Percentiles rank a stretch among this genome's conserved stretches.
phyloP scores from a whole-genome alignment of 2,888 invertebrate genomes.

The Drosophila barbarae region DNA sequence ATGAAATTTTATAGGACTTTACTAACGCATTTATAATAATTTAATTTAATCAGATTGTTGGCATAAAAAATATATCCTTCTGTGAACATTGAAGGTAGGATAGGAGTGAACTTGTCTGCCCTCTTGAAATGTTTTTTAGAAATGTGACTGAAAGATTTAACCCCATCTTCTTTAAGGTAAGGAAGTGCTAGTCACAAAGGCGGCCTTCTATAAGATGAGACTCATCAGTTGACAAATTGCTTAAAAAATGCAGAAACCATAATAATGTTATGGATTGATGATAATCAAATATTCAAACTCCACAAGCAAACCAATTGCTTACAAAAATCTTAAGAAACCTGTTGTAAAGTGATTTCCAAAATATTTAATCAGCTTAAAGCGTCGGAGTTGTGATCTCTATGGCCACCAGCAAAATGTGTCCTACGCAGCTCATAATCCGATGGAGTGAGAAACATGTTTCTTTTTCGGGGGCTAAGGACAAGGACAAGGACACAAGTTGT shows the following conservation, averaged over 20 bases:
- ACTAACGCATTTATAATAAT: too few relatives aligned
- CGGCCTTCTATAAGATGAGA: too few relatives aligned
- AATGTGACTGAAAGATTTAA: neutral
- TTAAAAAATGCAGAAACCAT: neutral
- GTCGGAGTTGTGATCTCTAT: constrained; percentile 6
- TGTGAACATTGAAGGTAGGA: neutral
- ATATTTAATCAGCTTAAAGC: constrained; percentile 8
- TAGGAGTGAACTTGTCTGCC: neutral
- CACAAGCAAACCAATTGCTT: too few relatives aligned
- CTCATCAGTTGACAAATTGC: neutral
- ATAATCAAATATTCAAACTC: neutral
- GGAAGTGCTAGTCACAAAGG: neutral
- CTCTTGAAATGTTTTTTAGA: neutral
- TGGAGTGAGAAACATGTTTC: constrained; percentile 11
- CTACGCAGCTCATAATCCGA: constrained; percentile 31
- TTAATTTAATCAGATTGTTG: too few relatives aligned
- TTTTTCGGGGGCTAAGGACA: constrained; percentile 14
- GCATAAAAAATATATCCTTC: neutral
- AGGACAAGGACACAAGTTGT: constrained; percentile 42
- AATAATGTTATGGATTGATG: neutral
- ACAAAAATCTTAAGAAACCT: neutral
- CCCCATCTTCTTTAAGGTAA: neutral
- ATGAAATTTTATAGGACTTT: too few relatives aligned
- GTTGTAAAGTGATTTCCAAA: neutral
- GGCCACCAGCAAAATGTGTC: constrained; percentile 40